Conservation (phyloP, 35 echinoderm and acorn worm species). For the Acanthaster planci region DNA sequence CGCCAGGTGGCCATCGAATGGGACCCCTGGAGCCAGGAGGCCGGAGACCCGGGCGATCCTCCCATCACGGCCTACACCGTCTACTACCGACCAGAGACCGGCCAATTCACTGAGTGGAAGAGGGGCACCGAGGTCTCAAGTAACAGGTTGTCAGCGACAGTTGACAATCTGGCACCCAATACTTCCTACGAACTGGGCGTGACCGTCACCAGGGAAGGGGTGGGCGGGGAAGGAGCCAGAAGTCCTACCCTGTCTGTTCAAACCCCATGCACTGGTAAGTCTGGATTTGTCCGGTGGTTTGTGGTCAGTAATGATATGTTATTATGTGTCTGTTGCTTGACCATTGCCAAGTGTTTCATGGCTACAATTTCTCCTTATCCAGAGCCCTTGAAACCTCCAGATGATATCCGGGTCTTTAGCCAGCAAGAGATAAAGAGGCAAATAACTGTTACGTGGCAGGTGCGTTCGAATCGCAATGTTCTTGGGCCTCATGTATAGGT, state of each 20-base stretch:
- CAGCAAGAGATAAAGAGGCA: too few relatives aligned
- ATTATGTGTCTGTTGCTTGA: too few relatives aligned
- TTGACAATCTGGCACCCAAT: neutral
- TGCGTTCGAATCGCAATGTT: too few relatives aligned
- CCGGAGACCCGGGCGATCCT: neutral
- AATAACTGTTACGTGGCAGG: too few relatives aligned
- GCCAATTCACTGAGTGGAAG: neutral
- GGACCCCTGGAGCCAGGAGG: neutral
- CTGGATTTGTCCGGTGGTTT: too few relatives aligned
- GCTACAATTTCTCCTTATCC: too few relatives aligned
- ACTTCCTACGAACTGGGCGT: neutral
- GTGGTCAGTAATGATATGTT: too few relatives aligned
- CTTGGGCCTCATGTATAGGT: too few relatives aligned
- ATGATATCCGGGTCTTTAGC: too few relatives aligned
- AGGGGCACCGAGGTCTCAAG: neutral
- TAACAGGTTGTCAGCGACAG: neutral
- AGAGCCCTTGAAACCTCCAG: too few relatives aligned
- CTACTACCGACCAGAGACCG: neutral
- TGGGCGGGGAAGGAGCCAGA: neutral
- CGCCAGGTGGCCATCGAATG: neutral
- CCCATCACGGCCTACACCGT: neutral
- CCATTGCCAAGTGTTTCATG: too few relatives aligned
- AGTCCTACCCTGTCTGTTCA: neutral
- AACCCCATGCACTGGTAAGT: slow-evolving; percentile 6
- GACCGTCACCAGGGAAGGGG: neutral